Evolutionary conservation across 2,113 vertebrate species (phyloP).

Genomic region (Mobula hypostoma): DNA sequence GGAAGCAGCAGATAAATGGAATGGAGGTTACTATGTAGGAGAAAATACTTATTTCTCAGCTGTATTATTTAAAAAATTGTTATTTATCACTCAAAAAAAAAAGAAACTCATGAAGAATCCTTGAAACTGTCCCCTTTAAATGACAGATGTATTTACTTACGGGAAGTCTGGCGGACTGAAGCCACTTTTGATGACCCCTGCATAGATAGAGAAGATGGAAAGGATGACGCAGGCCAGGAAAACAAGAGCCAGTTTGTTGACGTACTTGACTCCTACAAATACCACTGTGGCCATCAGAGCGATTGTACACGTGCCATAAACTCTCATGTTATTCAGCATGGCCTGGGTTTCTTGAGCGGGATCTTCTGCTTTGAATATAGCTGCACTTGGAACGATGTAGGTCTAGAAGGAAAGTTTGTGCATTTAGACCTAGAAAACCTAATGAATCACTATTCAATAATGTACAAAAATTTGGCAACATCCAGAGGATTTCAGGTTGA

Average conservation of each 20-base stretch:
- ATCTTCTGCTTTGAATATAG: conserved; percentile 66
- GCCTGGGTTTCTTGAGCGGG: conserved; percentile 55
- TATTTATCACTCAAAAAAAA: neutral
- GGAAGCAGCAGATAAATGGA: neutral
- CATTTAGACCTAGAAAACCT: neutral
- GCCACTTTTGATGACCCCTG: conserved; percentile 85
- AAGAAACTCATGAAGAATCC: neutral
- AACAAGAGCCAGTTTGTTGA: conserved; percentile 88
- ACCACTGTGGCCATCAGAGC: conserved; percentile 80
- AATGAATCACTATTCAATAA: neutral
- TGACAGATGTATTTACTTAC: conserved; percentile 58
- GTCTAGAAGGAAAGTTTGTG: conserved; percentile 57
- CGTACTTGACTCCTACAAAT: conserved; percentile 91
- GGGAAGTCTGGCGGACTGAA: conserved; percentile 79
- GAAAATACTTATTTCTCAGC: neutral
- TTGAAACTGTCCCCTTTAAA: neutral
- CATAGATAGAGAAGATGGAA: conserved; percentile 88
- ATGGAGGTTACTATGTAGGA: neutral
- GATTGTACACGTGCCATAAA: conserved; percentile 82
- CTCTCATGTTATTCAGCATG: conserved; percentile 85
- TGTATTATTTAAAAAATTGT: neutral
- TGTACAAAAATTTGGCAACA: neutral
- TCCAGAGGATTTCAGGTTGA: neutral
- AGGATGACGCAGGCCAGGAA: conserved; percentile 90
- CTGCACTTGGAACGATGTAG: conserved; percentile 81